Base-by-base conservation (phyloP, 2,797 vertebrate genomes). In the Sebastes kiyomatsui region DNA sequence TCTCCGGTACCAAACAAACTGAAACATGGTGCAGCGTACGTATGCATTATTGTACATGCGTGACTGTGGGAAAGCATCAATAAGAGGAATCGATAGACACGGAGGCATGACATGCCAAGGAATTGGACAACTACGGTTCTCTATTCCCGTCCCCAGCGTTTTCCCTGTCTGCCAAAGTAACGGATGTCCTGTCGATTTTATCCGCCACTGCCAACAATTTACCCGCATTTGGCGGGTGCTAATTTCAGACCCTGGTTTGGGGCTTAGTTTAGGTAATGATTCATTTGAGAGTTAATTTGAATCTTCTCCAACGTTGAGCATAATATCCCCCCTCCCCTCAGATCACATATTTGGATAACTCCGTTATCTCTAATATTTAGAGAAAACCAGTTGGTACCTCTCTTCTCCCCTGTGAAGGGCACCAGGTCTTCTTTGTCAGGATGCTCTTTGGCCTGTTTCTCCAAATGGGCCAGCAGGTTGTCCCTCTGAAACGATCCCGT, bases 351-450 rank as follows among this genome's bases (percentile, higher is more conserved):
- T 32, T 25, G 7, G 23, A 72, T 38, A 32, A 27, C 9, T 56
- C 49, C 2, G 7, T 30, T 32, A 4, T 61, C 18, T 22, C 2
- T 27, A 23, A 54, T n/a, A 54, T 38, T 38, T 7, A 25, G 2
- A 1, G 25, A 28, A n/a, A 22, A 14, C 2, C 4, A 10, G n/a
- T 16, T 23, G 35, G 32, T 28, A 99, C 98, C 98, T 97, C 97
- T 97, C 94, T 99, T 99, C 89, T 99, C 97, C 2, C 98, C 97
- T 0, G 98, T 99, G 94, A 95, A 99, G 75, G 98, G 98, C 77
- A 99, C 98, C 91, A 98, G 94, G 92, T 99, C 98, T 87, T 99
- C 97, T 92, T 89, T 95, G 91, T 99, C 98, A 52, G 98, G 97
- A 91, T 97, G 92, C 11, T 99, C 98, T 78, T 97, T 97, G n/a